These are phyloP conservation scores for Zhengitettix transpicula DNA, from an alignment of 2,888 invertebrate species.

Conservation along the genomic window DNA sequence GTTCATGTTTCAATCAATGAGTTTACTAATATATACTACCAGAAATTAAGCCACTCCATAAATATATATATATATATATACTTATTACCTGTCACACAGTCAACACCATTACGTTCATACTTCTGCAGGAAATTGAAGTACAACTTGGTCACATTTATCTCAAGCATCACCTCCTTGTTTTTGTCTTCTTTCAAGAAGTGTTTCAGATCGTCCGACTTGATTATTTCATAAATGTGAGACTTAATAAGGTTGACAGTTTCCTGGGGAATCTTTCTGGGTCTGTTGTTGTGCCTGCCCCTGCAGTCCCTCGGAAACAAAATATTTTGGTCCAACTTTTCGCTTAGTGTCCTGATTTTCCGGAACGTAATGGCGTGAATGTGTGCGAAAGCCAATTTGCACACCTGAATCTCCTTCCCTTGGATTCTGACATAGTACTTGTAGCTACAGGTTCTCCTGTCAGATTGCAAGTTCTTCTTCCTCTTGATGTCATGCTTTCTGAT, in stretches of 20 bases:
- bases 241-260: constrained; percentile 35
- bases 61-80: too few species aligned
- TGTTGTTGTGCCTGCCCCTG: constrained; percentile 35
- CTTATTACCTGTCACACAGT: constrained; percentile 3
- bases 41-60: too few species aligned
- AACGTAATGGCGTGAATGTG: constrained; percentile 40
- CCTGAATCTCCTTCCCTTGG: constrained; percentile 36
- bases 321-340: constrained; percentile 40
- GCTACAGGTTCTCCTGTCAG: constrained; percentile 35
- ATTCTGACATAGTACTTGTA: constrained; percentile 39
- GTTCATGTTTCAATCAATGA: too few species aligned
- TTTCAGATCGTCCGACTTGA: constrained; percentile 14
- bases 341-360: constrained; percentile 36
- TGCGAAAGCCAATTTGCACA: constrained; percentile 39
- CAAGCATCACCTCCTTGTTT: constrained; percentile 13
- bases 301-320: constrained; percentile 40
- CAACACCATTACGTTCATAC: constrained; percentile 14
- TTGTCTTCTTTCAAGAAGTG: constrained; percentile 16
- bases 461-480: constrained; percentile 35
- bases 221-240: constrained; percentile 28
- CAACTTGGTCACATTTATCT: constrained; percentile 16
- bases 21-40: too few species aligned
- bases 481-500: constrained; percentile 40
- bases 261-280: constrained; percentile 31
- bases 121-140: constrained; percentile 14